phyloP scores from a whole-genome alignment of 2,797 vertebrate species.

The Scyliorhinus canicula region DNA sequence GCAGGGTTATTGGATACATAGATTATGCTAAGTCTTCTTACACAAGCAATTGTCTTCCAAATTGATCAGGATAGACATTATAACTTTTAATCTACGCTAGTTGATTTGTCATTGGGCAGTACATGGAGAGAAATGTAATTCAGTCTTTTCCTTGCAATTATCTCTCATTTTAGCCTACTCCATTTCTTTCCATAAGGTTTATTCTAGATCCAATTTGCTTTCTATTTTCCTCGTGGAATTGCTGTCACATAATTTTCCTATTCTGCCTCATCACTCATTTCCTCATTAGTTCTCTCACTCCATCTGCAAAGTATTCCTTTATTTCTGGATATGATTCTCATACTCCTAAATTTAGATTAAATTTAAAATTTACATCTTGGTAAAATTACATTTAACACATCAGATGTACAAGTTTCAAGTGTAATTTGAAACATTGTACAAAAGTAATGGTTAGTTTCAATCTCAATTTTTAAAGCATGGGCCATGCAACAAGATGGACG shows the following conservation, averaged over 20 bases:
- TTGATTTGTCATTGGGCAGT: background rate
- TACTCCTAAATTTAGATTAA: too few relatives aligned
- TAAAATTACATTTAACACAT: too few relatives aligned
- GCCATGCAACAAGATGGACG: background rate
- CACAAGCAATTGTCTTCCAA: background rate
- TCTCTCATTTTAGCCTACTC: background rate
- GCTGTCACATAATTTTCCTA: background rate
- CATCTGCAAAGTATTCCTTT: background rate
- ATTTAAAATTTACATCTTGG: too few relatives aligned
- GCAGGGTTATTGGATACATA: background rate
- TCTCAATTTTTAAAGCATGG: background rate
- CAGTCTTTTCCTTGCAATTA: background rate
- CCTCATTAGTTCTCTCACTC: background rate
- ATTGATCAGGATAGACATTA: background rate
- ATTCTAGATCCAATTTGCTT: background rate
- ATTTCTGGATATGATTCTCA: background rate
- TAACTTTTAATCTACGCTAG: background rate
- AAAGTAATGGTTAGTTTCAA: background rate
- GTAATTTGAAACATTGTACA: too few relatives aligned
- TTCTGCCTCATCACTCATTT: background rate
- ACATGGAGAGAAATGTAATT: background rate
- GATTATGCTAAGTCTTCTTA: background rate
- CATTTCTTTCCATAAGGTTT: background rate
- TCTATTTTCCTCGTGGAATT: background rate
- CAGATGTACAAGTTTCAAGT: too few relatives aligned